Conservation (phyloP, 2,888 invertebrate species). For the Kuschelorhynchus macadamiae region DNA sequence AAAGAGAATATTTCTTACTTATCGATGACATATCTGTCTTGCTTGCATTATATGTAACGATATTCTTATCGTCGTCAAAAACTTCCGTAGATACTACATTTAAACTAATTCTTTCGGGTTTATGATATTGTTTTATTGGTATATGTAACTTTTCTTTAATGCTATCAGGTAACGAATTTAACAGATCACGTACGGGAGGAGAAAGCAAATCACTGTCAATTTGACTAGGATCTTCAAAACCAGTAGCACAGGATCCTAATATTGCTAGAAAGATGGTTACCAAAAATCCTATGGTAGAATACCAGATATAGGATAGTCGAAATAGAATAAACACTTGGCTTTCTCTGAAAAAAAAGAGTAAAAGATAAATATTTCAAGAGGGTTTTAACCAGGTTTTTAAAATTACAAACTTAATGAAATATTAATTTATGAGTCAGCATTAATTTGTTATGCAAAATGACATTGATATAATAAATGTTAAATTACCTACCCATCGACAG, state of each 20-base stretch:
- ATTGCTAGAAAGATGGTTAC: slow-evolving; percentile 82
- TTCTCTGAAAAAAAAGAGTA: slow-evolving; percentile 54
- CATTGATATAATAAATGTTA: no score
- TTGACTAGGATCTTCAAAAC: slow-evolving; percentile 74
- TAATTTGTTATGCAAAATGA: no score
- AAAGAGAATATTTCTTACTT: no score
- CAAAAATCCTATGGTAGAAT: slow-evolving; percentile 84
- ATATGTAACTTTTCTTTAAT: slow-evolving; percentile 67
- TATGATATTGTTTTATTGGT: slow-evolving; percentile 55
- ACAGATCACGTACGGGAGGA: slow-evolving; percentile 75
- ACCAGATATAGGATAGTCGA: slow-evolving; percentile 91
- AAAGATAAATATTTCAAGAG: no score
- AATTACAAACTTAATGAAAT: no score
- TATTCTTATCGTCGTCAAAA: neutral
- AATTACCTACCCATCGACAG: slow-evolving; percentile 58
- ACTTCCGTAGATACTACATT: slow-evolving; percentile 6
- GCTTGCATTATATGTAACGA: neutral
- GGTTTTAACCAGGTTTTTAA: no score
- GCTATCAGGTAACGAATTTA: slow-evolving; percentile 70
- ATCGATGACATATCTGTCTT: no score
- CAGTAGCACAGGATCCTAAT: slow-evolving; percentile 79
- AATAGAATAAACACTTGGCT: slow-evolving; percentile 70
- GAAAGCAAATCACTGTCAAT: slow-evolving; percentile 79
- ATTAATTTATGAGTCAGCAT: no score
- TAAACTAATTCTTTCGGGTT: slow-evolving; percentile 28